phyloP scores from a whole-genome alignment of 2,797 vertebrate genomes.

The Basileuterus tristriatus region DNA sequence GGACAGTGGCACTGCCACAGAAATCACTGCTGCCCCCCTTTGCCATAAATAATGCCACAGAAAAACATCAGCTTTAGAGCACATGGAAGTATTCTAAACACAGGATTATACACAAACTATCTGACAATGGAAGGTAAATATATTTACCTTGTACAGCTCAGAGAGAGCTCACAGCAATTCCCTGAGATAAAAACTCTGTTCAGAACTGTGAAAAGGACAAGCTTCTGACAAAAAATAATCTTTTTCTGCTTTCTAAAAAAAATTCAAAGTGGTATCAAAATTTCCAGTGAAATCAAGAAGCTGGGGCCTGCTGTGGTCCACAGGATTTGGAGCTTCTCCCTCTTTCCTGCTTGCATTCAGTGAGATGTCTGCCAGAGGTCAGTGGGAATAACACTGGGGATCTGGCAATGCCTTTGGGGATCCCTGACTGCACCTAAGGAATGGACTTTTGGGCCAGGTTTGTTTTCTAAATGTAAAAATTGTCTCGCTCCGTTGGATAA shows the following conservation, averaged over 20 bases:
- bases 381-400: neutral
- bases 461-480: neutral
- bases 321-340: neutral
- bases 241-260: neutral
- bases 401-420: neutral
- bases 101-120: neutral
- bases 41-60: rapidly evolving
- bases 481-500: neutral
- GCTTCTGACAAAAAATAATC: neutral
- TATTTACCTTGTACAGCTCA: neutral
- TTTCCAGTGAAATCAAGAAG: neutral
- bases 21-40: neutral
- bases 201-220: neutral
- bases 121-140: neutral
- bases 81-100: neutral
- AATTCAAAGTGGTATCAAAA: neutral
- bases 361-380: neutral
- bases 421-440: neutral
- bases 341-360: neutral
- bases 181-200: neutral
- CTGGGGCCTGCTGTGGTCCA: neutral
- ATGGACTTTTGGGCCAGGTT: neutral
- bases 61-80: neutral
- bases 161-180: neutral
- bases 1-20: rapidly evolving